These are phyloP conservation scores for Macropus fuliginosus DNA, from an alignment of 2,797 vertebrate genomes.

Conservation along the genomic window DNA sequence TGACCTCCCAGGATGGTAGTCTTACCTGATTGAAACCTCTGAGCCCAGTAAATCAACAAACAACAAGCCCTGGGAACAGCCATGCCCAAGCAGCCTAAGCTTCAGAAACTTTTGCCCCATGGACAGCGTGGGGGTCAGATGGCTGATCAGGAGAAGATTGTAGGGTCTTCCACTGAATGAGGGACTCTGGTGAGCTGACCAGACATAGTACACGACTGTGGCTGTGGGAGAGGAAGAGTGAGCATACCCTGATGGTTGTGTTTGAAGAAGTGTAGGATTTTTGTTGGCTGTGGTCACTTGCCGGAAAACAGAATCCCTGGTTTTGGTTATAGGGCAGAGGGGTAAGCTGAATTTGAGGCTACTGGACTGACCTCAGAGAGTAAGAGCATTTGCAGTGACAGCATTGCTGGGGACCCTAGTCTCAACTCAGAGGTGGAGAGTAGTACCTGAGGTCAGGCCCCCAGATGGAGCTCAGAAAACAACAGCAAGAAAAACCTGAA, in stretches of 20 bases:
- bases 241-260: not conserved
- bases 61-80: not conserved
- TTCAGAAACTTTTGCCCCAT: not conserved
- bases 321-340: not conserved
- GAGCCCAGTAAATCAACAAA: not conserved
- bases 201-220: not conserved
- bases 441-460: not conserved
- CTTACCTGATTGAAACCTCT: not conserved
- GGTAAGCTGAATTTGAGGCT: not conserved
- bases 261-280: not conserved
- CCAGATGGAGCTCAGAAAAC: not conserved
- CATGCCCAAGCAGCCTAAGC: not conserved
- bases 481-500: not conserved
- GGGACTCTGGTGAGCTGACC: not conserved
- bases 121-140: not conserved
- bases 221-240: not conserved
- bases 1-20: not conserved
- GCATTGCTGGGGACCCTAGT: not conserved
- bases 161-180: not conserved
- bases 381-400: not conserved
- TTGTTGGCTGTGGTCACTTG: not conserved
- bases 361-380: not conserved
- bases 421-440: not conserved
- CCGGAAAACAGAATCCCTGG: not conserved
- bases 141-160: not conserved